phyloP scores from a whole-genome alignment of 2,113 vertebrate genomes.

The Cyanoramphus novaezelandiae region DNA sequence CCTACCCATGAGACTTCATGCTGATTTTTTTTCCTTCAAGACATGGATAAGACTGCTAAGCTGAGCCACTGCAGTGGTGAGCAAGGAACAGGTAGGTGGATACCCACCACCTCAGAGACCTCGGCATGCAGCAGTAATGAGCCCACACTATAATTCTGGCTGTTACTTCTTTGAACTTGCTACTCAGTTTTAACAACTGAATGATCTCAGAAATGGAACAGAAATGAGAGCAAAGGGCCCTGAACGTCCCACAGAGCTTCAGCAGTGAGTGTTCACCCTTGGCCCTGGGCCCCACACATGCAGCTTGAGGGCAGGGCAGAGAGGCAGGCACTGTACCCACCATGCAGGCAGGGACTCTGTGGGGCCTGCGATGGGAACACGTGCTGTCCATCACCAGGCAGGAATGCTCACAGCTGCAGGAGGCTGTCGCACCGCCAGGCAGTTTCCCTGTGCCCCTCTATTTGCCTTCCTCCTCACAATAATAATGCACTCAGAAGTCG shows the following conservation, averaged over 20 bases:
- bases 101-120: not conserved
- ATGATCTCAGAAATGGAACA: not conserved
- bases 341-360: not conserved
- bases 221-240: not conserved
- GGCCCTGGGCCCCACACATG: not conserved
- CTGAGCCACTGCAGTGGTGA: not conserved
- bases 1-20: not conserved
- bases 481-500: not conserved
- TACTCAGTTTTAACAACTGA: not conserved
- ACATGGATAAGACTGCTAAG: not conserved
- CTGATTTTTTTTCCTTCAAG: not conserved
- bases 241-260: not conserved
- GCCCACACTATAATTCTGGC: not conserved
- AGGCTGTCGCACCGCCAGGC: not conserved
- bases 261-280: not conserved
- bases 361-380: not conserved
- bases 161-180: not conserved
- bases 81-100: not conserved
- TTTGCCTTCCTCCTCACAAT: not conserved
- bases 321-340: not conserved
- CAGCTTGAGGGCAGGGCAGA: not conserved
- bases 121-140: not conserved
- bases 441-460: not conserved
- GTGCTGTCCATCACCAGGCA: not conserved
- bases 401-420: slow-evolving; percentile 1